Evolutionary conservation across 2,888 invertebrate species (phyloP), one percentile per base, ranked within the genome.

Genomic region (Drosophila robusta): DNA sequence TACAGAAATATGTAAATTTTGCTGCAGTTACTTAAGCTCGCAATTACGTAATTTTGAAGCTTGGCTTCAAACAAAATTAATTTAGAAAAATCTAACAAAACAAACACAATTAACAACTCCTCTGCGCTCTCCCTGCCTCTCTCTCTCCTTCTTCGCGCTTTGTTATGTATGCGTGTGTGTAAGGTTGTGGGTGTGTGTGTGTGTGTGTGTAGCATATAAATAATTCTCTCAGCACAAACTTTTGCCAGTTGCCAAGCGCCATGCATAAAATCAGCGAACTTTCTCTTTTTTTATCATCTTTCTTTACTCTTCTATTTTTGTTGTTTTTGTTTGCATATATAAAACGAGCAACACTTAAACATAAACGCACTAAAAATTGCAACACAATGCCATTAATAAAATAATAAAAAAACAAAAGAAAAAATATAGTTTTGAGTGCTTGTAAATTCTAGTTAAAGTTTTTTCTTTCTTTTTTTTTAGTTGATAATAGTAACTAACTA

Each of bases 11-110:
- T 70, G 16, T 78, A 32, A 60, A 60, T 65, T 42, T 65, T 69
- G 64, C 61, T 57, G 44, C 73, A 67, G 61, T 79, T 79, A 80
- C 47, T 81, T 80, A 83, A 86, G 83, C 86, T 86, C 86, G 74
- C 63, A 64, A 70, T 88, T 89, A 75, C 87, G 71, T 78, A 67
- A 74, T 34, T 85, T 70, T 74, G 78, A 85, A 86, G 86, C 80
- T 82, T 81, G 66, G 80, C 72, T 86, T 86, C 75, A 71, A 67
- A 72, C 29, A 49, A 82, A 79, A 72, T 82, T 74, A 77, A 86
- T 86, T 89, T 87, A 75, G 72, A 76, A 67, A 46, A 45, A 24
- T 49, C 58, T 54, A 60, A 61, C 55, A 41, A 36, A 66, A 50
- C 57, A 66, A 74, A 74, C 57, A 70, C 57, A 75, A 66, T 44